Conservation (phyloP, 1,140 invertebrate species). For the Drosophila dunni region DNA sequence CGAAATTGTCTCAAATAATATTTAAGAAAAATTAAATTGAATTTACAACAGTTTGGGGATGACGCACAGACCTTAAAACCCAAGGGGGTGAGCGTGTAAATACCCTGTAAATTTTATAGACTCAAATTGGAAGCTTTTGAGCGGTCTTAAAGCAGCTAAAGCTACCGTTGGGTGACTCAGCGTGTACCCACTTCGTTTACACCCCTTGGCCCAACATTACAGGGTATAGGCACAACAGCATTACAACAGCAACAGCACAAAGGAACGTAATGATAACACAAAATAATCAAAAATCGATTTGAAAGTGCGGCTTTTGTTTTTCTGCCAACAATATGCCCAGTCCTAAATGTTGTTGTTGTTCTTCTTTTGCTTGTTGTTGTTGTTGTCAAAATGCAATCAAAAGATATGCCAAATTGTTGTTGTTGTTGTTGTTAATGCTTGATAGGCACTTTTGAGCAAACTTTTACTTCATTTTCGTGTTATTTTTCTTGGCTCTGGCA, state of each 20-base stretch:
- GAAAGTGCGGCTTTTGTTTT: constrained; percentile 69
- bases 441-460: constrained; percentile 72
- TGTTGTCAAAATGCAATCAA: constrained; percentile 82
- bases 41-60: constrained; percentile 59
- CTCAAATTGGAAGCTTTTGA: too few species aligned
- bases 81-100: neutral
- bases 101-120: constrained; percentile 9
- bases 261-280: constrained; percentile 68
- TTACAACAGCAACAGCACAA: constrained; percentile 35
- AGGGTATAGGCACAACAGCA: constrained; percentile 20
- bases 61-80: neutral
- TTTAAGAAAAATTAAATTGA: constrained; percentile 83
- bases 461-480: constrained; percentile 39
- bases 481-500: neutral
- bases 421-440: constrained; percentile 49
- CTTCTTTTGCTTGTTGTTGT: constrained; percentile 60
- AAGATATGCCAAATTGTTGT: constrained; percentile 51
- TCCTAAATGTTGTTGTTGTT: constrained; percentile 23
- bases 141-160: too few species aligned
- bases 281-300: constrained; percentile 83
- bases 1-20: constrained; percentile 81
- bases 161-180: neutral
- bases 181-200: neutral
- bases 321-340: constrained; percentile 72
- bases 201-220: neutral